These are phyloP conservation scores for Enhydra lutris DNA, from an alignment of 2,113 vertebrate species.

Conservation along the genomic window DNA sequence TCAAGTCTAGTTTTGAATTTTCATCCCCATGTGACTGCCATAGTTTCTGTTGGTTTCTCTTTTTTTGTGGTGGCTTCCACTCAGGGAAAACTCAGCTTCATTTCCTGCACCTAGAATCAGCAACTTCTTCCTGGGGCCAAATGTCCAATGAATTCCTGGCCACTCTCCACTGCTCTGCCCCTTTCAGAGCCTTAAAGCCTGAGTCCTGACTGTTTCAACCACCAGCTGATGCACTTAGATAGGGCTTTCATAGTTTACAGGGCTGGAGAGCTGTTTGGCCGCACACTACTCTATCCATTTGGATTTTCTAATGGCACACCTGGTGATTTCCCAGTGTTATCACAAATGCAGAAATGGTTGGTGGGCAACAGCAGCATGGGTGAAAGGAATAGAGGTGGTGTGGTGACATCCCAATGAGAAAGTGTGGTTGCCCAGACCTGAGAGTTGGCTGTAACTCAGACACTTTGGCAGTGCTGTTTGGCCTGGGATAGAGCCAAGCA, in stretches of 20 bases:
- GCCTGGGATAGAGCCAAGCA: neutral
- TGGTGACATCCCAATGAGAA: neutral
- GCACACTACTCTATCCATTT: neutral
- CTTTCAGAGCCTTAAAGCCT: neutral
- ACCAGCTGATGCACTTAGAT: too few species aligned
- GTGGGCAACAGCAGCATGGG: accelerated
- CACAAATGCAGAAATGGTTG: neutral
- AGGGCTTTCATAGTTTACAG: neutral
- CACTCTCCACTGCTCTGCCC: neutral
- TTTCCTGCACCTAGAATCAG: neutral
- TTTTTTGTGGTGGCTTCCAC: neutral
- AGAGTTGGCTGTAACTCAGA: neutral
- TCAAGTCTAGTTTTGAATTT: neutral
- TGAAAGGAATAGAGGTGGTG: neutral
- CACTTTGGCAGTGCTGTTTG: neutral
- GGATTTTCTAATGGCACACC: neutral
- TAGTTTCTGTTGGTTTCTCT: neutral
- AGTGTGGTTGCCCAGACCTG: too few species aligned
- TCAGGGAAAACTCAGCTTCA: neutral
- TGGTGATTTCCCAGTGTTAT: neutral
- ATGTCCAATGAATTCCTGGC: neutral
- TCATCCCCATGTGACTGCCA: neutral
- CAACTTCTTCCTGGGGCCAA: neutral
- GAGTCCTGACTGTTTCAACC: neutral
- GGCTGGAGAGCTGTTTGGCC: too few species aligned